These are phyloP conservation scores for Parnassius orleans DNA, from an alignment of 2,888 invertebrate genomes.

Conservation along the genomic window DNA sequence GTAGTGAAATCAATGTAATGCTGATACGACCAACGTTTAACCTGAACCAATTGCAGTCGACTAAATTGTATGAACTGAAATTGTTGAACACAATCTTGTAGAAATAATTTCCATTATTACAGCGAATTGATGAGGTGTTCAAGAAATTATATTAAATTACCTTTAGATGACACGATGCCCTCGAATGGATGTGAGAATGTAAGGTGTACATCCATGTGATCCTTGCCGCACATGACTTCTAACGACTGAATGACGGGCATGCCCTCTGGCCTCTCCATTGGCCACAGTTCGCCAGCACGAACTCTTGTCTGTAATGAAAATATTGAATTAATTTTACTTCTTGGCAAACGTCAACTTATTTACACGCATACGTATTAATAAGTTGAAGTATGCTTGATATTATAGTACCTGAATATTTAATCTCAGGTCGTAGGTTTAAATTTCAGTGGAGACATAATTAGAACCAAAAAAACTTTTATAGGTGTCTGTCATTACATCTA, in stretches of 20 bases:
- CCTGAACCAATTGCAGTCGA: too few species aligned
- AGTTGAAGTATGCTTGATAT: too few species aligned
- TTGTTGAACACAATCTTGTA: too few species aligned
- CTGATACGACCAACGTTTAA: too few species aligned
- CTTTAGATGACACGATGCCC: conserved; percentile 95
- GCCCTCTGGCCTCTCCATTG: conserved; percentile 91
- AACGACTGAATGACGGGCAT: conserved; percentile 94
- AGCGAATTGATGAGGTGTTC: conserved; percentile 13
- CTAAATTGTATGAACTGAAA: not conserved
- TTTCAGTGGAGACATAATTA: too few species aligned
- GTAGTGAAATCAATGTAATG: too few species aligned
- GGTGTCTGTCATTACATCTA: too few species aligned
- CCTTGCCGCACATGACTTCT: conserved; percentile 97
- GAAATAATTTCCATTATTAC: not conserved
- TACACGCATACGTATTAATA: not conserved
- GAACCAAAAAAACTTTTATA: too few species aligned
- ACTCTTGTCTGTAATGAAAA: conserved; percentile 56
- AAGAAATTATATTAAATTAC: conserved; percentile 50
- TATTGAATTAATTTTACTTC: conserved; percentile 9
- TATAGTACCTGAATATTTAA: too few species aligned
- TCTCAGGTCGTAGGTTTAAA: too few species aligned
- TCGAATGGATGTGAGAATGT: conserved; percentile 96
- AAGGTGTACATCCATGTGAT: conserved; percentile 96
- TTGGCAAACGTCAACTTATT: not conserved
- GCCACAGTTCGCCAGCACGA: conserved; percentile 90